A percentile compares a stretch with the other conserved stretches of the same genome.
These are phyloP conservation scores for Rhadinocentrus ornatus DNA, from an alignment of 2,797 vertebrate species.

Conservation along the genomic window DNA sequence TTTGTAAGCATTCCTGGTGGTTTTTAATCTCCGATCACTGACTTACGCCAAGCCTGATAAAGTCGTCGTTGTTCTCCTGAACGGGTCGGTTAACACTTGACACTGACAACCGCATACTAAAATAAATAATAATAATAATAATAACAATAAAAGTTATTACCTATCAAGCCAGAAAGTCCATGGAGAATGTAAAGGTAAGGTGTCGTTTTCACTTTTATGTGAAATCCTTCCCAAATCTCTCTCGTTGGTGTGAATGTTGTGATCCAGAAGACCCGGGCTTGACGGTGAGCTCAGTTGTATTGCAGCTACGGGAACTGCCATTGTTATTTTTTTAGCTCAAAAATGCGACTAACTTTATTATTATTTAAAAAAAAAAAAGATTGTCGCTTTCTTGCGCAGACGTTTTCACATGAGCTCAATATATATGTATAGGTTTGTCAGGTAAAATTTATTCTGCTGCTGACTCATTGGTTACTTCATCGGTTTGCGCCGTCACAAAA, in stretches of 20 bases:
- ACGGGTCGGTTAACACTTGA: constrained; percentile 35
- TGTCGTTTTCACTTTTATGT: constrained; percentile 65
- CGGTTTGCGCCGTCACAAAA: constrained; percentile 71
- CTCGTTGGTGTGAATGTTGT: constrained; percentile 77
- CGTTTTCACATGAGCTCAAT: constrained; percentile 6
- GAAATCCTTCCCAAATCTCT: constrained; percentile 75
- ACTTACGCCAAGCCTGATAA: constrained; percentile 12
- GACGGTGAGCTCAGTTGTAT: constrained; percentile 73
- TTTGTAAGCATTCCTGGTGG: background rate
- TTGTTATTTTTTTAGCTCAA: constrained; percentile 61
- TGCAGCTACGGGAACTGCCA: constrained; percentile 82
- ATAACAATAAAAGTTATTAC: constrained; percentile 72
- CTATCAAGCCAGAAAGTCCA: constrained; percentile 98
- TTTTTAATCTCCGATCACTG: background rate
- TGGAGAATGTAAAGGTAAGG: constrained; percentile 88
- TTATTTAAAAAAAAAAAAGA: background rate
- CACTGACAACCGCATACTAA: background rate
- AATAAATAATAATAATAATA: background rate
- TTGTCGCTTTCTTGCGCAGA: background rate
- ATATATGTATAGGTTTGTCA: constrained; percentile 37
- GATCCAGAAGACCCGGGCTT: constrained; percentile 75
- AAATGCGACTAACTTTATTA: constrained; percentile 8
- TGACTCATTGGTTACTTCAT: constrained; percentile 78
- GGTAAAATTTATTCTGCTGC: constrained; percentile 72
- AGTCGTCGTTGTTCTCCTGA: constrained; percentile 51